Evolutionary conservation across 2,113 vertebrate genomes (phyloP), one percentile per base, ranked within the genome.

Genomic region (Pachypanchax playfairii): DNA sequence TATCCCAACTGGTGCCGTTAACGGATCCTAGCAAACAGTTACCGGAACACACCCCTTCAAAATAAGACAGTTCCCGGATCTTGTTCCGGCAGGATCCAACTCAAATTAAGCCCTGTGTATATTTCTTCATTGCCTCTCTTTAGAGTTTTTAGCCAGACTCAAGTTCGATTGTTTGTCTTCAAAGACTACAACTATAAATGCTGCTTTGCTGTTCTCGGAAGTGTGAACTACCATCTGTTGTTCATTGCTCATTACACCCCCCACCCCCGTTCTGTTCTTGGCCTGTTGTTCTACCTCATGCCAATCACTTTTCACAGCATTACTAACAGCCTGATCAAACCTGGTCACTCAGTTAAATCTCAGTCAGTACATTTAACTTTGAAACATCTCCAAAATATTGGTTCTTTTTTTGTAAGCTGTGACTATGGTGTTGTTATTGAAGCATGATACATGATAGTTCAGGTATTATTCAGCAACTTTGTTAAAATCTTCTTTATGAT

Each of bases 161-260:
- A n/a, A n/a, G n/a, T n/a, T n/a, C n/a, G n/a, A n/a, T n/a, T n/a
- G n/a, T n/a, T n/a, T n/a, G n/a, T n/a, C n/a, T 33, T 33, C 31
- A 33, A 6, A 33, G 7, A 11, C 4, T 33, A 10, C 12, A 33
- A 2, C 12, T 33, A 33, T 33, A 33, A 33, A 33, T 5, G 4
- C 8, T 6, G 31, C 12, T 33, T 33, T 33, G n/a, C n/a, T n/a
- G n/a, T n/a, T n/a, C n/a, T n/a, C n/a, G n/a, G n/a, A n/a, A n/a
- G n/a, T n/a, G n/a, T n/a, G n/a, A n/a, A n/a, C n/a, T 33, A 33
- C 31, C 31, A 33, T 84, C 75, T 76, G 65, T 82, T 73, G 58
- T 69, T 58, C 4, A 15, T 47, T n/a, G 56, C 58, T 60, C 74
- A 73, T 69, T 55, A 70, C 52, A 79, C 69, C 65, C 42, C 65